A percentile compares a stretch with the other conserved stretches of the same genome.
phyloP scores from a whole-genome alignment of 2,888 invertebrate genomes.

The Norana najaformis region DNA sequence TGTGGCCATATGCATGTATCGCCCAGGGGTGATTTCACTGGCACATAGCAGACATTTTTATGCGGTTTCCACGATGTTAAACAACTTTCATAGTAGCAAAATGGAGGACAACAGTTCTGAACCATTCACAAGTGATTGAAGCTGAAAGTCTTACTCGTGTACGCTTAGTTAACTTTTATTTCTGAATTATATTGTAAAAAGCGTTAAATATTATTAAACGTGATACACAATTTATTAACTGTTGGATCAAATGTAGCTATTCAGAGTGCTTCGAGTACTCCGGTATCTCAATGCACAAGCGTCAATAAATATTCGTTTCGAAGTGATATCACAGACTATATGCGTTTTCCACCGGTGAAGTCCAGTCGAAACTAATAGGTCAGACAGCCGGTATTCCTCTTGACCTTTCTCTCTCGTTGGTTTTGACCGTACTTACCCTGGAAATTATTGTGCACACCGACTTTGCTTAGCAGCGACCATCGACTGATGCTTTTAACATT shows the following conservation, averaged over 20 bases:
- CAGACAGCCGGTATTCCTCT: too few species aligned
- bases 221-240: neutral
- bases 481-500: too few species aligned
- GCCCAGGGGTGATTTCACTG: neutral
- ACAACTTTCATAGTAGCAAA: neutral
- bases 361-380: too few species aligned
- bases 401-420: too few species aligned
- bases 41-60: neutral
- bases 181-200: neutral
- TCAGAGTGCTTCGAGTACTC: neutral
- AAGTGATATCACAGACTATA: too few species aligned
- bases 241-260: neutral
- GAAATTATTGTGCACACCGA: too few species aligned
- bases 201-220: neutral
- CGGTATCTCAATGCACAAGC: neutral
- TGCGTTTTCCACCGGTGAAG: too few species aligned
- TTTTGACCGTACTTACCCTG: too few species aligned
- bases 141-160: neutral
- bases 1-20: neutral
- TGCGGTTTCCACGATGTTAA: neutral
- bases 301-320: neutral
- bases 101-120: neutral
- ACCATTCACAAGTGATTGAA: neutral
- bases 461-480: too few species aligned
- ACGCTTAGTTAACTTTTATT: neutral